These are phyloP conservation scores for Epinephelus coioides DNA, from an alignment of 2,797 vertebrate species.

Conservation along the genomic window DNA sequence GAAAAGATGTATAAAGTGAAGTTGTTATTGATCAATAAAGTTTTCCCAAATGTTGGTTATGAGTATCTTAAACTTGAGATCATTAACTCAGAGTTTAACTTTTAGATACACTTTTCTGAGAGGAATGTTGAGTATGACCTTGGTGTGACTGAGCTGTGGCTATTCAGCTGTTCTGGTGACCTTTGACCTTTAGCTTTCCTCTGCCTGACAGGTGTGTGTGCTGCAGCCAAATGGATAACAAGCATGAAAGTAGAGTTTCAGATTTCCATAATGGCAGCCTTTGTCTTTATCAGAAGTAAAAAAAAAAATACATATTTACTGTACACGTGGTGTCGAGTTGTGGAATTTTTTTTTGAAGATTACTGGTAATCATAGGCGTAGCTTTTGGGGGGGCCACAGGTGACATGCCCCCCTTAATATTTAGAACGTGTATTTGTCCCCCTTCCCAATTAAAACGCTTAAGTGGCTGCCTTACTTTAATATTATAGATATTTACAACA, in stretches of 20 bases:
- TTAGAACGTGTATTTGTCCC: too few species aligned
- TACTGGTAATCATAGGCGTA: too few species aligned
- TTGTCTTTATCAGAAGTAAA: too few species aligned
- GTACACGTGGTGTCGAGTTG: too few species aligned
- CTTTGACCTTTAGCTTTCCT: slow-evolving; percentile 49
- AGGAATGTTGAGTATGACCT: neutral
- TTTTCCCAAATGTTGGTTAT: neutral
- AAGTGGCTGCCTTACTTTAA: too few species aligned
- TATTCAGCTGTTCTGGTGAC: slow-evolving; percentile 67
- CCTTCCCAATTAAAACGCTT: too few species aligned
- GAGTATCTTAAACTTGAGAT: neutral
- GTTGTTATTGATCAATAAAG: slow-evolving; percentile 38
- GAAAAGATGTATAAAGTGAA: neutral
- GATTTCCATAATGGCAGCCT: neutral
- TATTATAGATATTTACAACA: too few species aligned
- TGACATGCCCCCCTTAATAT: too few species aligned
- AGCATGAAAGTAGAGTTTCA: slow-evolving; percentile 21
- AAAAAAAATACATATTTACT: too few species aligned
- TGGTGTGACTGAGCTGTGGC: slow-evolving; percentile 36
- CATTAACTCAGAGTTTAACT: neutral
- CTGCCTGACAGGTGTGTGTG: slow-evolving; percentile 41
- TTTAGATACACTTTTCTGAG: slow-evolving; percentile 2
- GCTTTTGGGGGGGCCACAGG: too few species aligned
- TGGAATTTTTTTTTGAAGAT: too few species aligned
- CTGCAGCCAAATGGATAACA: slow-evolving; percentile 16